Percentiles rank a stretch among this genome's conserved stretches.
These are phyloP conservation scores for Microplitis deprimator DNA, from an alignment of 2,888 invertebrate genomes.

Conservation along the genomic window DNA sequence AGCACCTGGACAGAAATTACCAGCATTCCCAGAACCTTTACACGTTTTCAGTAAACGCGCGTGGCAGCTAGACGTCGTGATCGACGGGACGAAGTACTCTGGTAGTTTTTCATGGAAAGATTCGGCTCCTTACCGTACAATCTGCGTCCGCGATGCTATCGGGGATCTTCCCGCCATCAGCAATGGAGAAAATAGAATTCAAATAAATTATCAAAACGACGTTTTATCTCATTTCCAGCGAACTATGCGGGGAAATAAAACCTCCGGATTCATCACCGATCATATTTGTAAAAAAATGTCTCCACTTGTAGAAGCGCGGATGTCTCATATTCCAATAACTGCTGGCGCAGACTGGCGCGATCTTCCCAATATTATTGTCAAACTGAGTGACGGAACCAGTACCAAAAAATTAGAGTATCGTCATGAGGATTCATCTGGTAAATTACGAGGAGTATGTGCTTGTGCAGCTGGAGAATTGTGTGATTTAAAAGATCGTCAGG, in stretches of 20 bases:
- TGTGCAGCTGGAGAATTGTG: conserved; percentile 80
- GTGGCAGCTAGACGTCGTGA: conserved; percentile 76
- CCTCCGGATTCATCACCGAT: conserved; percentile 73
- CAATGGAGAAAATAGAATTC: conserved; percentile 80
- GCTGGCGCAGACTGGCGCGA: conserved; percentile 90
- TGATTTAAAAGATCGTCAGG: conserved; percentile 82
- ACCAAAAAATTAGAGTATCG: conserved; percentile 76
- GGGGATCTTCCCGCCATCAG: conserved; percentile 84
- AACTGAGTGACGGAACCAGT: conserved; percentile 80
- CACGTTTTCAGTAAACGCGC: conserved; percentile 83
- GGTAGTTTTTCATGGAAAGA: conserved; percentile 77
- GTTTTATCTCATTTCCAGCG: conserved; percentile 84
- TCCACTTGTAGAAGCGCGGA: conserved; percentile 83
- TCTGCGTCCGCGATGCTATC: conserved; percentile 87
- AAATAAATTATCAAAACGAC: conserved; percentile 81
- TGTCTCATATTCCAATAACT: conserved; percentile 81
- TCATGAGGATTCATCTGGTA: conserved; percentile 72
- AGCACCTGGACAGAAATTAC: conserved; percentile 83
- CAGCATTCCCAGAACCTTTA: conserved; percentile 84
- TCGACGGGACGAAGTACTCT: conserved; percentile 74
- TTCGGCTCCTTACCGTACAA: conserved; percentile 83
- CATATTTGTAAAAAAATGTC: conserved; percentile 91
- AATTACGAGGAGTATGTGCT: conserved; percentile 81
- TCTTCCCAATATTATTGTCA: conserved; percentile 83
- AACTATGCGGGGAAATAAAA: conserved; percentile 60